A percentile compares a stretch with the other conserved stretches of the same genome.
Conservation (phyloP, 2,113 vertebrate genomes). For the Silurus glanis region DNA sequence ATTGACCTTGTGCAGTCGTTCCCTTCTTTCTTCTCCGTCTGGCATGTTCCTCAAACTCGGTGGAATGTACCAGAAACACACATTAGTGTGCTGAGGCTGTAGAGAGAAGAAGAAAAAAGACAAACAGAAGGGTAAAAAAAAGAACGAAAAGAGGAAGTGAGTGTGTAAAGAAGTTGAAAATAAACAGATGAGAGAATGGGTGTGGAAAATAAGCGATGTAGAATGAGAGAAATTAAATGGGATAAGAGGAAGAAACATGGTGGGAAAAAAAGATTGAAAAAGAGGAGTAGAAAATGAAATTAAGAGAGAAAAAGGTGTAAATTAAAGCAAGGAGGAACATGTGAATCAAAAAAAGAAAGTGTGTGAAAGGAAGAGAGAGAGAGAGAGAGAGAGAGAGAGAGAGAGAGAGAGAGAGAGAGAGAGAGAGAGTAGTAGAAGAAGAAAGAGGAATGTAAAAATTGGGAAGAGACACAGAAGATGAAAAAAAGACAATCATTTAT, state of each 20-base stretch:
- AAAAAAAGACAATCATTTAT: background rate
- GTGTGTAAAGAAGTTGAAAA: background rate
- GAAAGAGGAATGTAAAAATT: background rate
- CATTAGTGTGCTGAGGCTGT: conserved; percentile 96
- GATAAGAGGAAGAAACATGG: background rate
- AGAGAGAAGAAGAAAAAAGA: background rate
- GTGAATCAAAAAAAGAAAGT: background rate
- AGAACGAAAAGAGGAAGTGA: too few relatives aligned
- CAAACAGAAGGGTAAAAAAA: too few relatives aligned
- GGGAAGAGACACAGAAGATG: too few relatives aligned
- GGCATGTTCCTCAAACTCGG: conserved; percentile 88
- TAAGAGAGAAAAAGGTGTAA: background rate
- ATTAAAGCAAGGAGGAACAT: background rate
- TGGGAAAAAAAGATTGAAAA: background rate
- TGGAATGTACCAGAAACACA: conserved; percentile 98
- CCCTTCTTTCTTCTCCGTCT: conserved; percentile 80
- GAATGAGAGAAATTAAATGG: background rate
- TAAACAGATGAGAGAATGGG: background rate
- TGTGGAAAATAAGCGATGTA: background rate
- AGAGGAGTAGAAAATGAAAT: background rate
- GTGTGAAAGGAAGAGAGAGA: background rate
- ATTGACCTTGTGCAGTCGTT: conserved; percentile 87
- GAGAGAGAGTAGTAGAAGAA: too few relatives aligned
- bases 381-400: too few relatives aligned
- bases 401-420: too few relatives aligned